Base-by-base conservation (phyloP, 37 sponge, comb jelly and placozoan species). In the Aphrocallistes beatrix region DNA sequence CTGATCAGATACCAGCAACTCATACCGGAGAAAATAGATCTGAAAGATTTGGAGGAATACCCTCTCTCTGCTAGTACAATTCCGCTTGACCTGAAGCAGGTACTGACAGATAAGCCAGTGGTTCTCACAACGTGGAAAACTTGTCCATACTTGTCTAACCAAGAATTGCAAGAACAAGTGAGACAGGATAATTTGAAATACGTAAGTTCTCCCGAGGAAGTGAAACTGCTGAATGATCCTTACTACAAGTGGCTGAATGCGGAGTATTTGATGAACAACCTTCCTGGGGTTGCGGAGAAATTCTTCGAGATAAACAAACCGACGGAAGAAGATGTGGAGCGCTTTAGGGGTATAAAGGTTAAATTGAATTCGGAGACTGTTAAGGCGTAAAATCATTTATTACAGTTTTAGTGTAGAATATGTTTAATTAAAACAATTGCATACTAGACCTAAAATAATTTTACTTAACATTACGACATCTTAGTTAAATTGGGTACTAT, bases 61-160 rank as follows among this genome's bases (percentile, higher is more conserved):
- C 75, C 75, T 60, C 75, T 60, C 34, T 60, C 75, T 60, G 75
- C 75, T 28, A 60, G 75, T 60, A 13, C 25, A 1, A 60, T 60
- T 60, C 75, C 75, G 8, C 32, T 32, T 13, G 34, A 60, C 21
- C n/a, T 60, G n/a, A 13, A 19, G 10, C 25, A 19, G 10, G 28
- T 60, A 13, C n/a, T 60, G n/a, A 60, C 75, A 3, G 34, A 60
- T 30, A 60, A 60, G 34, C 75, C 75, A 21, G 6, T 60, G 34
- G 28, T 30, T 60, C 75, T 60, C 25, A 60, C 75, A 13, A 19
- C 75, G 8, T 3, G 21, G 1, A 60, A 60, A 30, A 60, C 3
- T 19, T 19, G 75, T 19, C 75, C 75, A 60, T 19, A 25, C 8
- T 19, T 60, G 10, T 13, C 75, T 32, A 3, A 60, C 3, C 8